phyloP scores from a whole-genome alignment of 2,113 vertebrate species.

The Ptyas mucosa region DNA sequence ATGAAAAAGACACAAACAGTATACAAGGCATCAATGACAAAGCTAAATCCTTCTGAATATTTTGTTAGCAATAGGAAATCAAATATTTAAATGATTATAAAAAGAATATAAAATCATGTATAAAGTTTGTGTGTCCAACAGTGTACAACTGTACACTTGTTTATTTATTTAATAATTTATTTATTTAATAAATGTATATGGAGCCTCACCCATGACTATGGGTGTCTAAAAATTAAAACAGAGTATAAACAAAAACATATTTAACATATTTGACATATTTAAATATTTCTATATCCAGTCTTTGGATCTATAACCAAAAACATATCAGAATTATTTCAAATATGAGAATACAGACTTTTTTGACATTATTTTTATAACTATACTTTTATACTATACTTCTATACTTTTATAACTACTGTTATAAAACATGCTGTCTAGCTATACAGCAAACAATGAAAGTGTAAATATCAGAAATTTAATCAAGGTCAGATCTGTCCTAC shows the following conservation, averaged over 20 bases:
- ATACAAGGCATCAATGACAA: neutral
- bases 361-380: neutral
- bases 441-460: neutral
- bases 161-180: neutral
- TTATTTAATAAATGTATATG: neutral
- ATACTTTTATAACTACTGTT: too few relatives aligned
- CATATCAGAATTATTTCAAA: neutral
- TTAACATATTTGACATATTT: too few relatives aligned
- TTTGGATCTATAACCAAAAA: neutral
- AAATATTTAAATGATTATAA: constrained; percentile 11
- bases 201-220: neutral
- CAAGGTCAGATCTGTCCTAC: neutral
- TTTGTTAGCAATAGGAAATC: constrained; percentile 36
- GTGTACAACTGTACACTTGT: neutral
- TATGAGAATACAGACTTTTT: neutral
- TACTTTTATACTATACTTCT: neutral
- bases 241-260: neutral
- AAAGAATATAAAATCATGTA: neutral
- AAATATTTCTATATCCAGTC: neutral
- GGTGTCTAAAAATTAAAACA: neutral
- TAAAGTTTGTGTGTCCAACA: neutral
- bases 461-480: neutral
- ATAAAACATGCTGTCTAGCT: too few relatives aligned
- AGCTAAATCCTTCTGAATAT: neutral
- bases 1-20: neutral